Conservation (phyloP, 1,140 invertebrate genomes). For the Meloidogyne floridensis region DNA sequence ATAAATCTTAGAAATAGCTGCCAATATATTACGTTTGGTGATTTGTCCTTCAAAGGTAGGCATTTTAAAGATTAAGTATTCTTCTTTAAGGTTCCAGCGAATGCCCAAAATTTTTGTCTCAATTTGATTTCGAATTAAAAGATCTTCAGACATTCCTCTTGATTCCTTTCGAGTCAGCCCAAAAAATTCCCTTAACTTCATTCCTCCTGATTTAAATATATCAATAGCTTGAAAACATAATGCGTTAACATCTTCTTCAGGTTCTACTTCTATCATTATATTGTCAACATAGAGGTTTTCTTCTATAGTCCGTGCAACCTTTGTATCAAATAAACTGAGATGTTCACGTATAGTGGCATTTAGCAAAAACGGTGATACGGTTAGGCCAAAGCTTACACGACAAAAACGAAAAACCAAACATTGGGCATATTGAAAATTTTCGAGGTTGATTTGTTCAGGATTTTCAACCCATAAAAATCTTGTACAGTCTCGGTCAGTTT, state of each 20-base stretch:
- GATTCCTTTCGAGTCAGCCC: background rate
- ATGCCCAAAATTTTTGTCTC: constrained; percentile 5
- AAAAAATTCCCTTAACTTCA: constrained; percentile 43
- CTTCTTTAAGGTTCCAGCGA: background rate
- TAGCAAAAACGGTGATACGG: constrained; percentile 8
- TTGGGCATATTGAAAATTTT: background rate
- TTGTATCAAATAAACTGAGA: background rate
- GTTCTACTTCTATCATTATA: too few species aligned
- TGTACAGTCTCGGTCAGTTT: too few species aligned
- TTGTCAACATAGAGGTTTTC: background rate
- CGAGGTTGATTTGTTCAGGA: background rate
- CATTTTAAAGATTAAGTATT: background rate
- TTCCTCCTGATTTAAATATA: too few species aligned
- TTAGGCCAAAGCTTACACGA: constrained; percentile 9
- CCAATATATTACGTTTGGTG: background rate
- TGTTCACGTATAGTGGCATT: background rate
- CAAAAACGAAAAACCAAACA: background rate
- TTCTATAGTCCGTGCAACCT: background rate
- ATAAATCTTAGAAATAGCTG: background rate
- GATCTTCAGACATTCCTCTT: background rate
- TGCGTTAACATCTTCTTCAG: too few species aligned
- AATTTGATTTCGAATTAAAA: background rate
- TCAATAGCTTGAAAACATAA: too few species aligned
- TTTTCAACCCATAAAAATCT: background rate
- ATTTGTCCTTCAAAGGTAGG: background rate